Evolutionary conservation across 2,888 invertebrate species (phyloP).

Genomic region (Alloplasta piceator): DNA sequence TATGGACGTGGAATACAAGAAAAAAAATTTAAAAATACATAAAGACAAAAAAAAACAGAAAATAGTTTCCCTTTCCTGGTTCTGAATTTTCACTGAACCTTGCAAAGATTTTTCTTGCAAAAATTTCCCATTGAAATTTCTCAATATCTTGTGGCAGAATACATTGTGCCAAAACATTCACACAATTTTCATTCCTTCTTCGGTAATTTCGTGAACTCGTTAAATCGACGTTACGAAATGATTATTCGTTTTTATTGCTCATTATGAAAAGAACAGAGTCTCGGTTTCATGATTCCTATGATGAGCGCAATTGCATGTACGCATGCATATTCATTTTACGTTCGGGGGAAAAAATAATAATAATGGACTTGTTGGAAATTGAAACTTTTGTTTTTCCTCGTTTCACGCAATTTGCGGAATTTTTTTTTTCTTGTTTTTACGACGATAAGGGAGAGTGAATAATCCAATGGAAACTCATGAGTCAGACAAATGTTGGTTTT

Average conservation of each 20-base stretch:
- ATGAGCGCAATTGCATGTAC: slow-evolving; percentile 30
- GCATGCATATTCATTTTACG: slow-evolving; percentile 18
- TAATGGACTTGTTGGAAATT: slow-evolving; percentile 26
- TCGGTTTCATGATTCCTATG: slow-evolving; percentile 42
- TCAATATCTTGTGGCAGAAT: background rate
- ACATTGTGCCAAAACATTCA: slow-evolving; percentile 2
- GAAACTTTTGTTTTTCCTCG: slow-evolving; percentile 3
- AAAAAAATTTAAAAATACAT: background rate
- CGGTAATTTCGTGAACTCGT: background rate
- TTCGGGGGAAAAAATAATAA: slow-evolving; percentile 23
- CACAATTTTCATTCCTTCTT: slow-evolving; percentile 11
- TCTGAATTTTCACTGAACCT: slow-evolving; percentile 1
- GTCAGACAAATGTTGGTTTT: slow-evolving; percentile 14
- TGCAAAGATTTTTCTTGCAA: background rate
- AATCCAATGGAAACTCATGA: slow-evolving; percentile 17
- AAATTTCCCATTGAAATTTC: background rate
- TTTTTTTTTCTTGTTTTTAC: too few species aligned
- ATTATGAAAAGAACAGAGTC: slow-evolving; percentile 11
- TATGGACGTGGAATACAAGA: slow-evolving; percentile 24
- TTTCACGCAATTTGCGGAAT: too few species aligned
- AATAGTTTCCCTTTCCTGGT: background rate
- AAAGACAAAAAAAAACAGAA: background rate
- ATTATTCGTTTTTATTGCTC: slow-evolving; percentile 29
- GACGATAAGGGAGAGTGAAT: slow-evolving; percentile 33
- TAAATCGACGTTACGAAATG: background rate